Conservation (phyloP, 2,888 invertebrate genomes). For the Papilio gigon region DNA sequence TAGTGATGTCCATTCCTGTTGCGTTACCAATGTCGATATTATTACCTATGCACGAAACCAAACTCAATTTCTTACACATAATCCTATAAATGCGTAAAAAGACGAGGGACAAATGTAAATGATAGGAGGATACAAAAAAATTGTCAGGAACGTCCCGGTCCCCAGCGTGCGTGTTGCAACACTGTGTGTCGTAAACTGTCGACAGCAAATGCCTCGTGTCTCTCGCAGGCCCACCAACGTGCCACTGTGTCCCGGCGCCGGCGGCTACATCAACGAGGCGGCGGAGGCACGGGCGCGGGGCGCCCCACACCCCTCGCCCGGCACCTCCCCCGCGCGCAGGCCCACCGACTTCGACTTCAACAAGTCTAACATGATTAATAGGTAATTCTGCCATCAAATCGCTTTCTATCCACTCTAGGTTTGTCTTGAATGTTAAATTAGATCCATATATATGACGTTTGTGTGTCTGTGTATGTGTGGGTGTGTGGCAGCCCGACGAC, state of each 20-base stretch:
- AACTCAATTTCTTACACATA: too few relatives aligned
- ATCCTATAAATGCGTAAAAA: too few relatives aligned
- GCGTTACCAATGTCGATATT: neutral
- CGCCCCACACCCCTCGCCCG: constrained; percentile 54
- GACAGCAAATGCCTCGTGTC: neutral
- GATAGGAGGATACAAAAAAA: too few relatives aligned
- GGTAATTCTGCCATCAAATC: constrained; percentile 55
- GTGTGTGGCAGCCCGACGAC: constrained; percentile 56
- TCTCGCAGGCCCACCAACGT: constrained; percentile 80
- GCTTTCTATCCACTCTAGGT: neutral
- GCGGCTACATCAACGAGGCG: constrained; percentile 91
- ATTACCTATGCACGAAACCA: too few relatives aligned
- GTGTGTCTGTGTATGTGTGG: constrained; percentile 32
- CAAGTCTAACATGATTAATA: constrained; percentile 83
- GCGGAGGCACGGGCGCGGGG: constrained; percentile 71
- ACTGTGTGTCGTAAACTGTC: neutral
- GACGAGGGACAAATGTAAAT: too few relatives aligned
- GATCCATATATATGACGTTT: neutral
- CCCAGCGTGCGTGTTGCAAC: neutral
- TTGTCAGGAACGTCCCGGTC: too few relatives aligned
- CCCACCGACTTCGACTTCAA: constrained; percentile 64
- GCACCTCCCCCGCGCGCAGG: constrained; percentile 41
- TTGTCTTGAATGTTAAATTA: neutral
- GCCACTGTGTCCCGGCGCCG: constrained; percentile 87
- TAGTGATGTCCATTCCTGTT: constrained; percentile 54